Evolutionary conservation across 2,888 invertebrate species (phyloP).

Genomic region (Empis stercorea): DNA sequence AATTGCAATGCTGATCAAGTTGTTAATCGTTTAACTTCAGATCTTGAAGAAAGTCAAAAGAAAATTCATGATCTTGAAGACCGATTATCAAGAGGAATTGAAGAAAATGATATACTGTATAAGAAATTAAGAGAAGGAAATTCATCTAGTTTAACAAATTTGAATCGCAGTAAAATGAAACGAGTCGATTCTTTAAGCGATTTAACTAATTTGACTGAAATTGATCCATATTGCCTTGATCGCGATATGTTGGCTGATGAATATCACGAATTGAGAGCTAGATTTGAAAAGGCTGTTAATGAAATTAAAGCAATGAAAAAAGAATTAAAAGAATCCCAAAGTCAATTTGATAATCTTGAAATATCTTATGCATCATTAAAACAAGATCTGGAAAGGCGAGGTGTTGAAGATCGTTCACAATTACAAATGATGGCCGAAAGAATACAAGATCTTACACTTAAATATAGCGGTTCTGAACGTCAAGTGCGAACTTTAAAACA

Average conservation of each 20-base stretch:
- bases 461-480: conserved; percentile 67
- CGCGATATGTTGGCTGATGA: conserved; percentile 68
- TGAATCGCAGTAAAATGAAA: conserved; percentile 33
- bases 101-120: conserved; percentile 65
- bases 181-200: conserved; percentile 70
- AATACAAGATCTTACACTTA: conserved; percentile 71
- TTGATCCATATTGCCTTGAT: conserved; percentile 59
- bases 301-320: conserved; percentile 74
- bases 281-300: conserved; percentile 70
- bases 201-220: conserved; percentile 65
- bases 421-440: conserved; percentile 68
- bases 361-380: conserved; percentile 61
- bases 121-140: conserved; percentile 53
- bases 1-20: conserved; percentile 57
- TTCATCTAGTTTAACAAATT: conserved; percentile 28
- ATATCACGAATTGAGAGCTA: conserved; percentile 58
- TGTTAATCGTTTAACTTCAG: conserved; percentile 53
- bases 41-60: conserved; percentile 53
- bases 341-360: conserved; percentile 66
- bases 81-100: conserved; percentile 52
- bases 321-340: conserved; percentile 66
- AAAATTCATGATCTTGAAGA: conserved; percentile 34
- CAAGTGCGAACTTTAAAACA: conserved; percentile 67
- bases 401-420: conserved; percentile 52
- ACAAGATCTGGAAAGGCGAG: conserved; percentile 57